A percentile compares a stretch with the other conserved stretches of the same genome.
Evolutionary conservation across 2,888 invertebrate species (phyloP).

Genomic region (Blera fallax): DNA sequence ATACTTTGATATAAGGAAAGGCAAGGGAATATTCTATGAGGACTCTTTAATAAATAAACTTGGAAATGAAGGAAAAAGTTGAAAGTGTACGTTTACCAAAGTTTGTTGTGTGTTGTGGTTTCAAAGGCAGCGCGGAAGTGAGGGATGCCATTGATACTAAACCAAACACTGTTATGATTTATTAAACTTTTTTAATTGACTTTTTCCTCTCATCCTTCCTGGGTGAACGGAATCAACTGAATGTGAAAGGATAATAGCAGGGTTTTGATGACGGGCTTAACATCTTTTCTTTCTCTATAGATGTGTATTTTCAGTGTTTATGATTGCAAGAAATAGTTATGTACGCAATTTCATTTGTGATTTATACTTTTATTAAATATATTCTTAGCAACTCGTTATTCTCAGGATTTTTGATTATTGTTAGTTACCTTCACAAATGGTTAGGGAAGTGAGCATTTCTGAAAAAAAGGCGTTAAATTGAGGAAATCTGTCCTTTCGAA

Average conservation of each 20-base stretch:
- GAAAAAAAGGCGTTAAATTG: too few species aligned
- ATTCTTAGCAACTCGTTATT: too few species aligned
- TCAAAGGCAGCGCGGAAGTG: constrained; percentile 20
- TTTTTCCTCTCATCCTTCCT: constrained; percentile 77
- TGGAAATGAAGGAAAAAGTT: constrained; percentile 32
- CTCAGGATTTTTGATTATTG: too few species aligned
- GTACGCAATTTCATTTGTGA: neutral
- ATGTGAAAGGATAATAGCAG: constrained; percentile 77
- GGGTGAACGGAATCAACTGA: constrained; percentile 73
- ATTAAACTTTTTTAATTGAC: constrained; percentile 82
- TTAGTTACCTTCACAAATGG: too few species aligned
- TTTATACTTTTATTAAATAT: too few species aligned
- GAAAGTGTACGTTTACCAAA: constrained; percentile 51
- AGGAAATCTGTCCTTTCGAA: too few species aligned
- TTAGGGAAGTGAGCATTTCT: too few species aligned
- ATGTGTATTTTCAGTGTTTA: neutral
- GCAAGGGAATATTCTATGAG: constrained; percentile 12
- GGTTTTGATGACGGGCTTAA: constrained; percentile 32
- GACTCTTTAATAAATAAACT: constrained; percentile 50
- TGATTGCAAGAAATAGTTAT: neutral
- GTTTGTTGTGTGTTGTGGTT: constrained; percentile 55
- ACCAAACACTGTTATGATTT: constrained; percentile 78
- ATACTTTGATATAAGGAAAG: constrained; percentile 21
- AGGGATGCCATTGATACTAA: constrained; percentile 57
- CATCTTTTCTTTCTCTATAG: neutral